Evolutionary conservation across 37 sponge, comb jelly and placozoan species (phyloP).

Genomic region (Halichondria panicea): DNA sequence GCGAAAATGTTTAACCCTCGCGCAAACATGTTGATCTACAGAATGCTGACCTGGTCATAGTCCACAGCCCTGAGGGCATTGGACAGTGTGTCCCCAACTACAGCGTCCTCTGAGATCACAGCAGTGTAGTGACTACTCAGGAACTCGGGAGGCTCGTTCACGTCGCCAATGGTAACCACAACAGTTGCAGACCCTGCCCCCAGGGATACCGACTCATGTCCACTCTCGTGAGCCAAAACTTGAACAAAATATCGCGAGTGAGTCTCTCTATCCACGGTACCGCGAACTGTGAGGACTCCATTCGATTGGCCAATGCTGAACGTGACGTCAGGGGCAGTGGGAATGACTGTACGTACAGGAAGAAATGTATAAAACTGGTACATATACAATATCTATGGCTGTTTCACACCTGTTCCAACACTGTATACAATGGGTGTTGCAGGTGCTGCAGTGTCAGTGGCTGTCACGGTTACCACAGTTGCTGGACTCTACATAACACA

Average conservation of each 20-base stretch:
- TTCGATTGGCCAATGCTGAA: conserved; percentile 5
- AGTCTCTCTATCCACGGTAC: conserved; percentile 49
- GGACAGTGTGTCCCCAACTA: conserved; percentile 5
- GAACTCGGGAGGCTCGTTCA: conserved; percentile 53
- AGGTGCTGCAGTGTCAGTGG: background rate
- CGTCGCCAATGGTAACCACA: conserved; percentile 26
- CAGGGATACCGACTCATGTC: background rate
- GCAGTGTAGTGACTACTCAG: conserved; percentile 35
- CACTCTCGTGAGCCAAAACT: conserved; percentile 2
- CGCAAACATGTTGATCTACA: background rate
- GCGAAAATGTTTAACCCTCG: background rate
- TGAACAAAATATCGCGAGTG: conserved; percentile 28
- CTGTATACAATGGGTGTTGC: background rate
- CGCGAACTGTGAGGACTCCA: conserved; percentile 23
- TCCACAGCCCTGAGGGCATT: conserved; percentile 13
- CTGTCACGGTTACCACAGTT: background rate
- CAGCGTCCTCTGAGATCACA: conserved; percentile 18
- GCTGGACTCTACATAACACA: background rate
- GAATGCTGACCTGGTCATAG: conserved; percentile 10
- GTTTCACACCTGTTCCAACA: conserved; percentile 3
- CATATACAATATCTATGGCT: no score
- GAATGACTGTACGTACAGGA: conserved; percentile 8
- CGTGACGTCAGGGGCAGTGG: conserved; percentile 1
- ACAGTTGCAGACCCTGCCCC: conserved; percentile 18
- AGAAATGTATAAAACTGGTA: no score